A percentile compares a stretch with the other conserved stretches of the same genome.
phyloP scores from a whole-genome alignment of 2,797 vertebrate species.

The Sorex maritimensis region DNA sequence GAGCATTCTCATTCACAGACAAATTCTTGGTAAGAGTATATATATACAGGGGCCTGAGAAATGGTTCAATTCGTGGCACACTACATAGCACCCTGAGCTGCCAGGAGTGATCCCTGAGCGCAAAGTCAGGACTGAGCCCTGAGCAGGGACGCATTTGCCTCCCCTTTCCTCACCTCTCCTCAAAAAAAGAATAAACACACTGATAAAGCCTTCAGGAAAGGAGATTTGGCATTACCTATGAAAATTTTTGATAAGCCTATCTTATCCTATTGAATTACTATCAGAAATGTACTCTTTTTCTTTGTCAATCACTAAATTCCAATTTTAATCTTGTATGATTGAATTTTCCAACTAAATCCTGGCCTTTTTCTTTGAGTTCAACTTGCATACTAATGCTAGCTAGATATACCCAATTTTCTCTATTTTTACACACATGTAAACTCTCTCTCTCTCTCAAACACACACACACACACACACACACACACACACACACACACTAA shows the following conservation, averaged over 20 bases:
- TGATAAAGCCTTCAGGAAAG: not conserved
- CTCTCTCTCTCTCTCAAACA: not conserved
- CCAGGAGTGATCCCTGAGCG: too few relatives aligned
- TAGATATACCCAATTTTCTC: conserved; percentile 10
- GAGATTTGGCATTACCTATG: conserved; percentile 6
- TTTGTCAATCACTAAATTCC: not conserved
- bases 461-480: too few relatives aligned
- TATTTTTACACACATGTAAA: not conserved
- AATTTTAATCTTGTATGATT: conserved; percentile 20
- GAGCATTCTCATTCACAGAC: not conserved
- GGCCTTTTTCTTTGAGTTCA: conserved; percentile 3
- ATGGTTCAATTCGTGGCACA: too few relatives aligned
- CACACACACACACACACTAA: not conserved
- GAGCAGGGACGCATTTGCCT: not conserved
- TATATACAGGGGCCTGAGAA: too few relatives aligned
- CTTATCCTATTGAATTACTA: conserved; percentile 12
- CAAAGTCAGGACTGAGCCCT: too few relatives aligned
- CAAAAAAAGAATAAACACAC: too few relatives aligned
- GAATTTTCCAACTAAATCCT: not conserved
- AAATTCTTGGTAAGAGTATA: not conserved
- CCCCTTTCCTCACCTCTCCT: too few relatives aligned
- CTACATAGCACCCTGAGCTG: too few relatives aligned
- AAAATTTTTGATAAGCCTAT: not conserved
- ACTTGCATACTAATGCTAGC: not conserved
- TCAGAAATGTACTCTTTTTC: not conserved